phyloP scores from a whole-genome alignment of 2,113 vertebrate species.

The Trachemys scripta region DNA sequence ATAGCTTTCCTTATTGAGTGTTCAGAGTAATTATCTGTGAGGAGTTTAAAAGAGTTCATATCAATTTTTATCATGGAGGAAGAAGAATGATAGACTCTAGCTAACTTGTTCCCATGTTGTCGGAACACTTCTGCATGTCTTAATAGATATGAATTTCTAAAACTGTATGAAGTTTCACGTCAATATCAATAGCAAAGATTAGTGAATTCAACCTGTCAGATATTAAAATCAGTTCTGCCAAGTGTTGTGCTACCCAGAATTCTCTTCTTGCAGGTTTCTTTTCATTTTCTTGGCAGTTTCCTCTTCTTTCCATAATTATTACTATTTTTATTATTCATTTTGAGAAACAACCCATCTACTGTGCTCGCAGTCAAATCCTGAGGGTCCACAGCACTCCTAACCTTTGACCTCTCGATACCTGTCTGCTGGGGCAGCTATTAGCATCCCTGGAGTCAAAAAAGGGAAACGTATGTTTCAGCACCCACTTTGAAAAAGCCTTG shows the following conservation, averaged over 20 bases:
- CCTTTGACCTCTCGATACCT: constrained; percentile 74
- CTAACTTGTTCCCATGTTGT: constrained; percentile 82
- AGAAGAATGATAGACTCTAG: constrained; percentile 75
- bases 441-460: constrained; percentile 78
- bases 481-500: constrained; percentile 78
- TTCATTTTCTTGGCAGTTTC: constrained; percentile 52
- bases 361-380: constrained; percentile 53
- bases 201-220: constrained; percentile 72
- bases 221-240: constrained; percentile 75
- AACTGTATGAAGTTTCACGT: constrained; percentile 71
- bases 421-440: constrained; percentile 73
- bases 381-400: constrained; percentile 21
- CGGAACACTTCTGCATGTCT: constrained; percentile 62
- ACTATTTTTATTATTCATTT: constrained; percentile 61
- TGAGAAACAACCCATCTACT: constrained; percentile 35
- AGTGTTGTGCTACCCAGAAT: constrained; percentile 65
- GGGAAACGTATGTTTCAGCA: constrained; percentile 75
- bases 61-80: constrained; percentile 78
- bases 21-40: constrained; percentile 79
- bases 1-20: constrained; percentile 58
- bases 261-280: constrained; percentile 36
- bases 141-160: constrained; percentile 77
- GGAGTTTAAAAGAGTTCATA: constrained; percentile 77
- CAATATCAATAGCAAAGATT: constrained; percentile 75
- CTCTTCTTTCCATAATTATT: constrained; percentile 47